Evolutionary conservation across 2,888 invertebrate species (phyloP), one percentile per base, ranked within the genome.

Genomic region (Caenorhabditis angaria): DNA sequence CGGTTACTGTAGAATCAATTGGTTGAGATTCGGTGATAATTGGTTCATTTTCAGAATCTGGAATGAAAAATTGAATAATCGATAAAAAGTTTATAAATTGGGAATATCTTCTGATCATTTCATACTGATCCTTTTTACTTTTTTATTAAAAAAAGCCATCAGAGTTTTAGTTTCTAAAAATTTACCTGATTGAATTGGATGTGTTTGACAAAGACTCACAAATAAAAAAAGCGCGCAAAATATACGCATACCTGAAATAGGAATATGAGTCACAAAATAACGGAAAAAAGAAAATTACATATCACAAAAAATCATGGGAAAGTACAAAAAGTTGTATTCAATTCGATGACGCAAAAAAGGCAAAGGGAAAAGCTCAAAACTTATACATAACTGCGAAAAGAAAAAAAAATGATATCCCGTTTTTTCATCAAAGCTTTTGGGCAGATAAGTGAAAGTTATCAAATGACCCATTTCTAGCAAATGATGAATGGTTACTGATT

Each of bases 361-460:
- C 5, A 6, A 18, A 5, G 18, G 18, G 18, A 41, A 41, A 2
- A 41, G 14, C 18, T 14, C 3, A 14, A 41, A 41, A 18, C 10
- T 41, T 41, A 41, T 8, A 32, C 5, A 32, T 32, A 32, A n/a
- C n/a, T n/a, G n/a, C n/a, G n/a, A 32, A 32, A 32, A 32, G 41
- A 41, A 18, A 41, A 41, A 18, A 41, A 41, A 41, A 41, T 41
- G 41, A 41, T 41, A 41, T 41, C 41, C 10, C 18, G 10, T 41
- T 41, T 41, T 41, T 12, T 41, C 41, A 18, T 41, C 32, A 41
- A 41, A 41, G 41, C 41, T 41, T 18, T 41, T 41, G 18, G 41
- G 41, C 41, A 41, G 41, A 41, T 41, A 41, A 41, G 41, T 41
- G 41, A 41, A 41, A 41, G 41, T 41, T 41, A 41, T 41, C 41